A percentile compares a stretch with the other conserved stretches of the same genome.
Evolutionary conservation across 30 jellyfish, hydroid and myxozoan species (phyloP).

Genomic region (Aurelia sp.): DNA sequence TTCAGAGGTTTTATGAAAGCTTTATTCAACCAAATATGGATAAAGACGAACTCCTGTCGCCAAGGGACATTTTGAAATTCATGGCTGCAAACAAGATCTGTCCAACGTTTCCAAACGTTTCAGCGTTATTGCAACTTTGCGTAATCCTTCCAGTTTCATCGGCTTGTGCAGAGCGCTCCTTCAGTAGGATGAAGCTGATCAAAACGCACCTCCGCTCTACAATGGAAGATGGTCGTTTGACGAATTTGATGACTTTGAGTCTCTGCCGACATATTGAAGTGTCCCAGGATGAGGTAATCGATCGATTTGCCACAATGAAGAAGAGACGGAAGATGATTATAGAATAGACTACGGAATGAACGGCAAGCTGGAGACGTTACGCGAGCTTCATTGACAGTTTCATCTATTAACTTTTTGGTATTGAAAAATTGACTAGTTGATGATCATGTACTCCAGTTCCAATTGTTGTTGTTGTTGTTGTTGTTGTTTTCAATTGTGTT

Average conservation of each 20-base stretch:
- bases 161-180: slow-evolving; percentile 15
- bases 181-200: slow-evolving; percentile 23
- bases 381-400: too few species aligned
- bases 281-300: too few species aligned
- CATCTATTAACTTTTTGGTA: too few species aligned
- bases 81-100: slow-evolving; percentile 1
- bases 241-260: background rate
- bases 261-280: background rate
- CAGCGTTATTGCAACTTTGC: background rate
- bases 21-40: too few species aligned
- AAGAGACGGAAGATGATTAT: too few species aligned
- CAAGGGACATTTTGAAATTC: slow-evolving; percentile 3
- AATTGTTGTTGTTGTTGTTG: too few species aligned
- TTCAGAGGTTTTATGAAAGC: background rate
- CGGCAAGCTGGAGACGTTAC: too few species aligned
- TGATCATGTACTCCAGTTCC: too few species aligned
- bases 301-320: too few species aligned
- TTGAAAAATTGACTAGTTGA: too few species aligned
- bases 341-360: too few species aligned
- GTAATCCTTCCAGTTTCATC: slow-evolving; percentile 1
- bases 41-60: background rate
- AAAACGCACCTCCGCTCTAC: slow-evolving; percentile 3
- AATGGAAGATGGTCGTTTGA: background rate
- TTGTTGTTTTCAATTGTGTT: too few species aligned
- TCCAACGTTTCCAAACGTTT: slow-evolving; percentile 1